Percentiles rank a stretch among this genome's conserved stretches.
phyloP scores from a whole-genome alignment of 2,797 vertebrate species.

The Lutjanus argentimaculatus region DNA sequence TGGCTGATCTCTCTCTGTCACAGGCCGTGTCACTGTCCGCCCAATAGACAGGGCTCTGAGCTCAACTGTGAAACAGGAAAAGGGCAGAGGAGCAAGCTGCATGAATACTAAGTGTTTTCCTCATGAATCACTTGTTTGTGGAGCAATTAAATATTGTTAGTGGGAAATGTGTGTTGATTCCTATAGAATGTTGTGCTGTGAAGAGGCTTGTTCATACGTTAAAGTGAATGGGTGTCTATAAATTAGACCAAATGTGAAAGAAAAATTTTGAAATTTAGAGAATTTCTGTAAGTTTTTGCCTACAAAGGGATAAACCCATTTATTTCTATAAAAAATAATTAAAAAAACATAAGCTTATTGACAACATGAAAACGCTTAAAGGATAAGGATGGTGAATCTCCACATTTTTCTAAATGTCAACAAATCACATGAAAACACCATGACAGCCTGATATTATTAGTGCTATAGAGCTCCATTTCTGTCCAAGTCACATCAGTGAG shows the following conservation, averaged over 20 bases:
- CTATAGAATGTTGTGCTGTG: neutral
- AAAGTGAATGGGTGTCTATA: neutral
- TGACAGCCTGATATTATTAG: neutral
- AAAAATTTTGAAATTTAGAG: too few species aligned
- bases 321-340: too few species aligned
- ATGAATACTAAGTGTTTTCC: conserved; percentile 61
- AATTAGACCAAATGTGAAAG: neutral
- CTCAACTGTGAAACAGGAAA: conserved; percentile 33
- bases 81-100: conserved; percentile 37
- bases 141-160: neutral
- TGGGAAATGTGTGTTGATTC: neutral
- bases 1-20: conserved; percentile 46
- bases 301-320: neutral
- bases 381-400: neutral
- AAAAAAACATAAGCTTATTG: neutral
- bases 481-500: neutral
- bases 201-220: neutral
- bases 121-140: neutral
- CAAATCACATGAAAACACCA: neutral
- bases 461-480: neutral
- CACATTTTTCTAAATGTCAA: neutral
- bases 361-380: neutral
- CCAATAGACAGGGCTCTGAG: conserved; percentile 35
- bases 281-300: neutral
- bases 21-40: conserved; percentile 43